A percentile compares a stretch with the other conserved stretches of the same genome.
phyloP scores from a whole-genome alignment of 2,113 vertebrate genomes.

The Panthera leo region DNA sequence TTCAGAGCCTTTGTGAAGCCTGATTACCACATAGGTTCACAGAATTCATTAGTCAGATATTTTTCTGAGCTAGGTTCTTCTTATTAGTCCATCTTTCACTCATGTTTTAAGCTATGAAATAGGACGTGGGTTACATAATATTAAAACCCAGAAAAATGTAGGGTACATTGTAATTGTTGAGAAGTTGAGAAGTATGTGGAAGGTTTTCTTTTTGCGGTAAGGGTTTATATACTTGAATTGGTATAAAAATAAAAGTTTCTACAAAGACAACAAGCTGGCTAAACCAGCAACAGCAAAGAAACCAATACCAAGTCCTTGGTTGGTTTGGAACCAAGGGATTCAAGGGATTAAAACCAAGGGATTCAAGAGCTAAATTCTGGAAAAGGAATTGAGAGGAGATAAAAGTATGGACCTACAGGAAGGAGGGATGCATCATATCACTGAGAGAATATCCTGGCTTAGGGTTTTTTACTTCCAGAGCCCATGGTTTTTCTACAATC shows the following conservation, averaged over 20 bases:
- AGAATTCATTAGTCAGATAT: neutral
- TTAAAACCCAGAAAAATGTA: neutral
- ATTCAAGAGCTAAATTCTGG: neutral
- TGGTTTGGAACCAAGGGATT: neutral
- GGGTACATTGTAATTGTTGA: neutral
- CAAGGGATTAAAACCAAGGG: neutral
- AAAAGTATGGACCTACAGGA: neutral
- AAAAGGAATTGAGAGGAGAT: neutral
- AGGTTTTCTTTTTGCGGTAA: neutral
- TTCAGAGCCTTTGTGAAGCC: neutral
- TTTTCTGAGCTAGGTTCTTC: neutral
- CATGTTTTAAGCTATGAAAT: neutral
- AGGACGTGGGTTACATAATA: neutral
- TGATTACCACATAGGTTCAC: neutral
- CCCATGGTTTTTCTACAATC: neutral
- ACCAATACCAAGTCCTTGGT: neutral
- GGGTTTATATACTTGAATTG: neutral
- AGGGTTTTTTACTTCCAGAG: neutral
- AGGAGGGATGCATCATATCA: no score
- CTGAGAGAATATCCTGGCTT: neutral
- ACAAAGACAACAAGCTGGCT: neutral
- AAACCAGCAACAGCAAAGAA: neutral
- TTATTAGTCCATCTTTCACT: neutral
- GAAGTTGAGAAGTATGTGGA: neutral
- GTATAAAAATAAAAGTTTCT: neutral